Conservation (phyloP, 2,797 vertebrate genomes). For the Adelosebastes latens region DNA sequence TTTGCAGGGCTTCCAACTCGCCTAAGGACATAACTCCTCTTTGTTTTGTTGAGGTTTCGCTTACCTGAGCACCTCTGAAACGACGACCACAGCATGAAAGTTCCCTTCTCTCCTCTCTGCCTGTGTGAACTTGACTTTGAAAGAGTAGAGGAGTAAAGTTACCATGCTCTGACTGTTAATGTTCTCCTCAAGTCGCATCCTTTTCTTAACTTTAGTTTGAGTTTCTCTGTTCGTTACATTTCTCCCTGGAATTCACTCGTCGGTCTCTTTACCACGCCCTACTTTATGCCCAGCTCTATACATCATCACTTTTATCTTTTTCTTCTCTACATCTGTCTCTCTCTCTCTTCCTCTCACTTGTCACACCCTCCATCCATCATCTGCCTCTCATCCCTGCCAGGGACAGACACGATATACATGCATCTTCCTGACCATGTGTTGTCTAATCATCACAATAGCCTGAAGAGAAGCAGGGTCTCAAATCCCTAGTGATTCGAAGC, state of each 20-base stretch:
- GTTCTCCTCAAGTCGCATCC: slow-evolving; percentile 42
- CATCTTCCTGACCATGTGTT: slow-evolving; percentile 37
- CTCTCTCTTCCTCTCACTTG: slow-evolving; percentile 1
- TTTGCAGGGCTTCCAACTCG: slow-evolving; percentile 45
- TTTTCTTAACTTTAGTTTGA: slow-evolving; percentile 32
- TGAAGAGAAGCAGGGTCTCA: slow-evolving; percentile 36
- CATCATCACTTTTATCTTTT: slow-evolving; percentile 27
- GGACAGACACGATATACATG: not conserved
- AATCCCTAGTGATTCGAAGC: slow-evolving; percentile 27
- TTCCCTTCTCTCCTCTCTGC: slow-evolving; percentile 39
- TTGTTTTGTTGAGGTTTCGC: slow-evolving; percentile 65
- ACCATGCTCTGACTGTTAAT: slow-evolving; percentile 56
- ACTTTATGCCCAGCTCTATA: slow-evolving; percentile 4
- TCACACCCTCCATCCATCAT: slow-evolving; percentile 25
- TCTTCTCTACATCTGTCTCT: not conserved
- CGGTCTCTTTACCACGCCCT: not conserved
- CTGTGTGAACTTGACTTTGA: slow-evolving; percentile 78
- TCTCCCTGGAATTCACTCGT: slow-evolving; percentile 31
- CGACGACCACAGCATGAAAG: slow-evolving; percentile 30
- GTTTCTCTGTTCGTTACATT: slow-evolving; percentile 21
- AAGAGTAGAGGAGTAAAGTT: slow-evolving; percentile 49
- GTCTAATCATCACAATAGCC: slow-evolving; percentile 41
- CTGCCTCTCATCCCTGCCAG: slow-evolving; percentile 15
- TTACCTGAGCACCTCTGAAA: slow-evolving; percentile 57
- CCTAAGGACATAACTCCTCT: slow-evolving; percentile 59